A percentile compares a stretch with the other conserved stretches of the same genome.
Evolutionary conservation across 1,140 invertebrate species (phyloP).

Genomic region (Cotesia typhae): DNA sequence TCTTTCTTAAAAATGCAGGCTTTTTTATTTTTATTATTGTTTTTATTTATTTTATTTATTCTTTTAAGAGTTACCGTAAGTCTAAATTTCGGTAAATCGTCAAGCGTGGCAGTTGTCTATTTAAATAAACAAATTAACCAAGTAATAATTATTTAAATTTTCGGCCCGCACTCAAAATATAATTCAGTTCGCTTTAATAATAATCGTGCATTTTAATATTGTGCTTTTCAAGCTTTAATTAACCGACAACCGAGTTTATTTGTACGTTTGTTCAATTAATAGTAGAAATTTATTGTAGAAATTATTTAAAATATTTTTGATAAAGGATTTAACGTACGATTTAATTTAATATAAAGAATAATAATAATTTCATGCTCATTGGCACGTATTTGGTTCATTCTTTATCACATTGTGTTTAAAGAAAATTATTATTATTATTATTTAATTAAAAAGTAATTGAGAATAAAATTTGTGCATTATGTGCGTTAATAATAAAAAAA

Average conservation of each 20-base stretch:
- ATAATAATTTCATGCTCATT: slow-evolving; percentile 50
- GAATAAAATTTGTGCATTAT: slow-evolving; percentile 17
- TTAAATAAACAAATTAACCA: neutral
- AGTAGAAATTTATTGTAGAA: no score
- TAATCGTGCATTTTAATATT: neutral
- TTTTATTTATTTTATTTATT: neutral
- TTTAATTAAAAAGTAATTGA: neutral
- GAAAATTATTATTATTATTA: slow-evolving; percentile 11
- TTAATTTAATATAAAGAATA: slow-evolving; percentile 17
- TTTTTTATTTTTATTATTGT: slow-evolving; percentile 28
- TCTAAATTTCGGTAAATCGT: no score
- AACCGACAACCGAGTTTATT: no score
- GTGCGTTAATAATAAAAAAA: slow-evolving; percentile 13
- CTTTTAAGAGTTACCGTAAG: no score
- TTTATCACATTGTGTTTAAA: slow-evolving; percentile 39
- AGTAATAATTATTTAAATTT: neutral
- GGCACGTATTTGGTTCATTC: slow-evolving; percentile 53
- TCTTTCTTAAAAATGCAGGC: slow-evolving; percentile 17
- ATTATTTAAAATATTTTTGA: no score
- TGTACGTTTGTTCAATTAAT: no score
- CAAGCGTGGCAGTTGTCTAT: no score
- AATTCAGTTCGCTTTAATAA: slow-evolving; percentile 1
- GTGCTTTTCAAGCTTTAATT: no score
- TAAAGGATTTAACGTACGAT: no score
- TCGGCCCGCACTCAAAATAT: neutral